These are phyloP conservation scores for Drosophila engyochracea DNA, from an alignment of 2,888 invertebrate species.

Conservation along the genomic window DNA sequence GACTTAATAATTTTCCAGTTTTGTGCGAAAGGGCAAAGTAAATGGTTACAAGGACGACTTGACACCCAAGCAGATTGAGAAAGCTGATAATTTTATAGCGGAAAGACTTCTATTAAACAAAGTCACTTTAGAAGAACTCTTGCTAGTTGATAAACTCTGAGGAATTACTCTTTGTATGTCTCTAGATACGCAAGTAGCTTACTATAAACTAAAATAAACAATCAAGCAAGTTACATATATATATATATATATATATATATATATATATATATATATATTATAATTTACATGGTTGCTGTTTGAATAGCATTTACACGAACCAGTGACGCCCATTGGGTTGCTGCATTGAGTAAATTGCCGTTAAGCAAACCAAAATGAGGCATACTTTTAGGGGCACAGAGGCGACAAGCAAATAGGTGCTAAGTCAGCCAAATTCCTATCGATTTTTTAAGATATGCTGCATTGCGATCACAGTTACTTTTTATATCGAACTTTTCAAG, in stretches of 20 bases:
- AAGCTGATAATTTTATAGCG: constrained; percentile 33
- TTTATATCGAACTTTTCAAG: background rate
- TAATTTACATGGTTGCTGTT: background rate
- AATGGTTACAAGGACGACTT: constrained; percentile 67
- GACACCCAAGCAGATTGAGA: constrained; percentile 45
- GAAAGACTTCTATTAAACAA: constrained; percentile 24
- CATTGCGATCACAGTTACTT: background rate
- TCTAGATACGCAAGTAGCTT: background rate
- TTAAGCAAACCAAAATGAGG: background rate
- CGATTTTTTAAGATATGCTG: background rate
- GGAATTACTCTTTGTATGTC: background rate
- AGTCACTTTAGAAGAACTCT: constrained; percentile 53
- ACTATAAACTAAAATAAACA: background rate
- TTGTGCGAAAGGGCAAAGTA: constrained; percentile 62
- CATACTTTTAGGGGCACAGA: background rate
- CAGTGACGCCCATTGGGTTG: background rate
- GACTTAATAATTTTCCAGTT: constrained; percentile 38
- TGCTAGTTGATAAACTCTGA: constrained; percentile 30
- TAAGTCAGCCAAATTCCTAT: background rate
- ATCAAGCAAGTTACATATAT: background rate
- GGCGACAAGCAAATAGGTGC: background rate
- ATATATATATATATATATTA: background rate
- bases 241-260: background rate
- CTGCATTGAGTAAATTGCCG: background rate
- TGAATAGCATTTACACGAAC: background rate